These are phyloP conservation scores for Eulimnadia texana DNA, from an alignment of 1,140 invertebrate genomes.

Conservation along the genomic window DNA sequence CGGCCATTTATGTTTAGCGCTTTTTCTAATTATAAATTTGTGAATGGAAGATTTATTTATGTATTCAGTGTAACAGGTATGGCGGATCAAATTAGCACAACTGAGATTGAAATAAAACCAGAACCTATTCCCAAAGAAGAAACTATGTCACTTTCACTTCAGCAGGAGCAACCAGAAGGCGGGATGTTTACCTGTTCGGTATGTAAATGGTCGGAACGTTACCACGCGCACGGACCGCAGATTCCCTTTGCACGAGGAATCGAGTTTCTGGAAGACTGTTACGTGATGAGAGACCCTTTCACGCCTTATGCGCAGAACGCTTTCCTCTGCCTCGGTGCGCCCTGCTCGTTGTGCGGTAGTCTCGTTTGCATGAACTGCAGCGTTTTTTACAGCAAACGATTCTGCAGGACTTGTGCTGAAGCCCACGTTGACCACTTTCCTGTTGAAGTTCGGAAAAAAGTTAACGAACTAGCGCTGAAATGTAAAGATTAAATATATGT, in stretches of 20 bases:
- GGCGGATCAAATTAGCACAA: no score
- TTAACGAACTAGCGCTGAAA: constrained; percentile 20
- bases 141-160: no score
- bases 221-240: constrained; percentile 51
- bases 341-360: constrained; percentile 50
- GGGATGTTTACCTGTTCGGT: constrained; percentile 42
- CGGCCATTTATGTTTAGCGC: no score
- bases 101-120: no score
- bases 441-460: constrained; percentile 36
- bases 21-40: no score
- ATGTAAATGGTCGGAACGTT: constrained; percentile 49
- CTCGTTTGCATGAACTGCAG: constrained; percentile 63
- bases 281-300: constrained; percentile 71
- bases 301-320: constrained; percentile 40
- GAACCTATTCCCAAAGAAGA: constrained; percentile 1
- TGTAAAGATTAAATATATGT: constrained; percentile 21
- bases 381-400: constrained; percentile 55
- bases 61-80: no score
- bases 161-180: constrained; percentile 17
- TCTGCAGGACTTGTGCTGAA: constrained; percentile 51
- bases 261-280: constrained; percentile 49
- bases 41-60: no score
- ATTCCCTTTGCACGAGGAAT: constrained; percentile 50
- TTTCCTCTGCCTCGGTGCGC: constrained; percentile 53
- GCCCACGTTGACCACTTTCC: constrained; percentile 47